Base-by-base conservation (phyloP, 2,888 invertebrate species). In the Synergus laeviventris region DNA sequence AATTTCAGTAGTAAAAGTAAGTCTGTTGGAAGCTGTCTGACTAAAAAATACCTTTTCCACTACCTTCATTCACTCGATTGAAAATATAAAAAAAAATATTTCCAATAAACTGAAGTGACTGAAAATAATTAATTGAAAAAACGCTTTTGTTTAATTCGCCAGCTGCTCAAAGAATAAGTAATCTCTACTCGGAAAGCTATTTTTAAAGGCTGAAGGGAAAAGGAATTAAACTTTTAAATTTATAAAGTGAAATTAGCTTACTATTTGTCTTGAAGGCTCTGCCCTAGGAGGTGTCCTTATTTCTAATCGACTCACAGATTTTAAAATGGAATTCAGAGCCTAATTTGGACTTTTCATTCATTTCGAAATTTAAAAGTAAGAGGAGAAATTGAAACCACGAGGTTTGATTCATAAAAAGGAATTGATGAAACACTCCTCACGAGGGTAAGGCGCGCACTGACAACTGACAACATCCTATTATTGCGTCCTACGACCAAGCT, bases 391-490 rank as follows among this genome's bases (percentile, higher is more conserved):
- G 38, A 2, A 70, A 78, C 78, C 84, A 84, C 82, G 83, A 80
- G 83, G 79, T 74, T 42, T 45, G 74, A 49, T 74, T 54, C 49
- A 64, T 76, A 79, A 60, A 75, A 24, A 60, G 61, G 74, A 62
- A 77, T 80, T 81, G 73, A 70, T 76, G 82, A 83, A 85, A 84
- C 84, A 83, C 82, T 84, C 86, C 85, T 80, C 82, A 74, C 79
- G 83, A 84, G 81, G 86, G 86, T 87, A 80, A 79, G 79, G 84
- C 83, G 86, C 86, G 85, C 81, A 89, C 88, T 89, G 86, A 79
- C 83, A 39, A 45, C 39, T 82, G 45, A 36, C 38, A 82, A 81
- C 82, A 81, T 86, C 83, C 81, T 84, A 82, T 83, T 84, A 82
- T 82, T 79, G 82, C 81, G 78, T 80, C 81, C 76, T 82, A 76